A percentile compares a stretch with the other conserved stretches of the same genome.
Evolutionary conservation across 2,888 invertebrate species (phyloP).

Genomic region (Nemoura dubitans): DNA sequence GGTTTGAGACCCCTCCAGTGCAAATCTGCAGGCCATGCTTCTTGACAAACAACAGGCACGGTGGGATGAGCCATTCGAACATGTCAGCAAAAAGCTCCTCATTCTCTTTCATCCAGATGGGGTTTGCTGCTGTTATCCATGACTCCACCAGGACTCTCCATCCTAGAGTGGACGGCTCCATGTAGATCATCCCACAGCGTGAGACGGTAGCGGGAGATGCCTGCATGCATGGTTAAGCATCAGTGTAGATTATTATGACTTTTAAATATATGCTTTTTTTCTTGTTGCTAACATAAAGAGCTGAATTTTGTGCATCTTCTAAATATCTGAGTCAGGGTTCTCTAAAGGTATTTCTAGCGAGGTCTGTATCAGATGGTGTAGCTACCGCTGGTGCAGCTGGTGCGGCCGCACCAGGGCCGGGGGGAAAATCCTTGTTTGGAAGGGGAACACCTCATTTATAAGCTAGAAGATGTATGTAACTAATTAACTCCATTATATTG

Average conservation of each 20-base stretch:
- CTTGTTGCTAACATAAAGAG: too few species aligned
- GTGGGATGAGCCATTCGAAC: conserved; percentile 83
- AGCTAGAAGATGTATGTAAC: too few species aligned
- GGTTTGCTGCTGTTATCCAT: conserved; percentile 76
- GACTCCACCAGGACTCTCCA: conserved; percentile 83
- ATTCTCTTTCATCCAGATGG: conserved; percentile 71
- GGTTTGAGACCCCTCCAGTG: conserved; percentile 75
- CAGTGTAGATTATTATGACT: background rate
- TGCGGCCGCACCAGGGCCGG: too few species aligned
- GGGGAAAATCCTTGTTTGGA: too few species aligned
- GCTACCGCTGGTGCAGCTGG: too few species aligned
- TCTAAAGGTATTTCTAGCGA: too few species aligned
- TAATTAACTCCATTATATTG: too few species aligned
- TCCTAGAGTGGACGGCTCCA: conserved; percentile 85
- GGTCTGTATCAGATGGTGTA: too few species aligned
- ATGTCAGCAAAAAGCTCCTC: conserved; percentile 68
- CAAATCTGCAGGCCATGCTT: conserved; percentile 73
- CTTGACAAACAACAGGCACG: conserved; percentile 75
- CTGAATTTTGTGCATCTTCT: too few species aligned
- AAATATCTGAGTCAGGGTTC: too few species aligned
- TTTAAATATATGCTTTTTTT: too few species aligned
- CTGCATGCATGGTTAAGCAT: conserved; percentile 52
- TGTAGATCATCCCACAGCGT: conserved; percentile 89
- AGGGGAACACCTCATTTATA: too few species aligned
- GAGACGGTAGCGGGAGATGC: conserved; percentile 89